Conservation (phyloP, 2,797 vertebrate genomes). For the Protonibea diacanthus region DNA sequence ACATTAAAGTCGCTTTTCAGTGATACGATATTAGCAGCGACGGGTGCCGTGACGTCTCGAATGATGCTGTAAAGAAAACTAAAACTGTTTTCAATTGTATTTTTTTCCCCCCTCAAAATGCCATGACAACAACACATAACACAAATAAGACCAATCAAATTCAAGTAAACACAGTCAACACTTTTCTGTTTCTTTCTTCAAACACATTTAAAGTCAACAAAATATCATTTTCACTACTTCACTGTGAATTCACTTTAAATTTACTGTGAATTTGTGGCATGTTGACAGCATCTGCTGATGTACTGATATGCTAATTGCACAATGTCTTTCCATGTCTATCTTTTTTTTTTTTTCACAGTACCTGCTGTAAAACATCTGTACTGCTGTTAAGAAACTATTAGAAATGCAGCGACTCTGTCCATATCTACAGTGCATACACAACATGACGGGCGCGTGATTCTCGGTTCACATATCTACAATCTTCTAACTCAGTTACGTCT, state of each 20-base stretch:
- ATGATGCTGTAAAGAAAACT: slow-evolving; percentile 40
- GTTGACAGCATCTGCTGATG: slow-evolving; percentile 34
- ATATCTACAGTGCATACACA: slow-evolving; percentile 65
- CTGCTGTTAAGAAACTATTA: slow-evolving; percentile 65
- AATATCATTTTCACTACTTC: slow-evolving; percentile 45
- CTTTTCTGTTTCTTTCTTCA: slow-evolving; percentile 45
- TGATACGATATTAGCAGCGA: slow-evolving; percentile 34
- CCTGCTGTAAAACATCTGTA: slow-evolving; percentile 40
- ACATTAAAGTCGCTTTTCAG: slow-evolving; percentile 15
- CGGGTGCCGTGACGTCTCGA: slow-evolving; percentile 12
- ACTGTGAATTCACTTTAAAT: slow-evolving; percentile 41
- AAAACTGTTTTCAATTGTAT: slow-evolving; percentile 13
- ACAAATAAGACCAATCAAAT: slow-evolving; percentile 72
- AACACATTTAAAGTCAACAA: slow-evolving; percentile 47
- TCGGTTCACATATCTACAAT: slow-evolving; percentile 65
- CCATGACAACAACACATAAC: slow-evolving; percentile 61
- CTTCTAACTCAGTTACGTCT: slow-evolving; percentile 39
- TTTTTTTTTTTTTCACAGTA: slow-evolving; percentile 28
- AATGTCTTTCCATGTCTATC: slow-evolving; percentile 29
- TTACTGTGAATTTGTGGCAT: slow-evolving; percentile 21
- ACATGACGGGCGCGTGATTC: slow-evolving; percentile 53
- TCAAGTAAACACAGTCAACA: slow-evolving; percentile 65
- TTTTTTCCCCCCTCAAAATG: slow-evolving; percentile 44
- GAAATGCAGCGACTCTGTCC: slow-evolving; percentile 63
- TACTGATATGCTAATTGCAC: slow-evolving; percentile 48